These are phyloP conservation scores for Eubasilissa splendida DNA, from an alignment of 2,888 invertebrate species.

Conservation along the genomic window DNA sequence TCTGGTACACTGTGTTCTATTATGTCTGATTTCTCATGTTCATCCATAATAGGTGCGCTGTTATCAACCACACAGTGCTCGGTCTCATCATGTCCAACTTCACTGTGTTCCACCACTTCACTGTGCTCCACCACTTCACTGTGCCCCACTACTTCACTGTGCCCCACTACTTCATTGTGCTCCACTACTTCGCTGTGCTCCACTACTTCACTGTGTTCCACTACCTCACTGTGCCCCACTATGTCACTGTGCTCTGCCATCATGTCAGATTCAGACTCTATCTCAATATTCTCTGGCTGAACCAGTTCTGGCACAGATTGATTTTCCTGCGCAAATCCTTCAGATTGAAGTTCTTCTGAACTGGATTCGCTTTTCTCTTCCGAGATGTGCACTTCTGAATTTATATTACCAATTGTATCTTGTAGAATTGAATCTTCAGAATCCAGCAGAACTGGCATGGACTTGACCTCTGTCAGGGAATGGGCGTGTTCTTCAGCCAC, in stretches of 20 bases:
- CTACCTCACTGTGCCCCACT: neutral
- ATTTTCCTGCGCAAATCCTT: no score
- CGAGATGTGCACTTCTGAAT: neutral
- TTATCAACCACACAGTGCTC: neutral
- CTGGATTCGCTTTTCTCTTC: neutral
- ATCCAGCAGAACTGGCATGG: conserved; percentile 75
- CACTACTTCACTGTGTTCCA: neutral
- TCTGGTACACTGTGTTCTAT: neutral
- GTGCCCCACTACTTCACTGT: neutral
- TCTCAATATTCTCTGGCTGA: neutral
- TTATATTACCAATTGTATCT: neutral
- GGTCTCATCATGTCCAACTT: neutral
- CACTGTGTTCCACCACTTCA: neutral
- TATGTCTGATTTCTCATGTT: neutral
- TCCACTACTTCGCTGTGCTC: neutral
- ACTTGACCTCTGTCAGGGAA: conserved; percentile 62
- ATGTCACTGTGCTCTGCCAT: neutral
- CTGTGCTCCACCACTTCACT: neutral
- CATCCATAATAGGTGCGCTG: neutral
- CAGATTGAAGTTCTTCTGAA: no score
- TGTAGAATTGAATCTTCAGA: conserved; percentile 59
- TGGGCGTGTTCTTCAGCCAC: neutral
- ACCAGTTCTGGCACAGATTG: neutral
- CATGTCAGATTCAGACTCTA: neutral
- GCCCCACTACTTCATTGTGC: neutral